Percentiles rank a stretch among this genome's conserved stretches.
These are phyloP conservation scores for Hydractinia symbiolongicarpus DNA, from an alignment of 30 jellyfish, hydroid and myxozoan genomes.

Conservation along the genomic window DNA sequence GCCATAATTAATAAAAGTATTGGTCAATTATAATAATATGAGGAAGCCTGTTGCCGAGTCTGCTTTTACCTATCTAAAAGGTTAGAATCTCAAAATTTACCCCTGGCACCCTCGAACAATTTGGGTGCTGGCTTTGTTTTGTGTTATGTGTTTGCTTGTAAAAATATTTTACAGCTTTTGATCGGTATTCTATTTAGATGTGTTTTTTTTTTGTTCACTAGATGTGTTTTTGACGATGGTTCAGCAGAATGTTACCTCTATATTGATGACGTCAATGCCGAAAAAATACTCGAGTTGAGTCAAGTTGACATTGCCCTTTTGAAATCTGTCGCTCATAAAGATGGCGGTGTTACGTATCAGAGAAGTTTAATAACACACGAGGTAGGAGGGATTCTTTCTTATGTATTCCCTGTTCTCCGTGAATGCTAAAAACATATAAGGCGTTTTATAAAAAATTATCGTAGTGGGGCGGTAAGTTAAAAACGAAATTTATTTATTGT, in stretches of 20 bases:
- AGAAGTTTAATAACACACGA: background rate
- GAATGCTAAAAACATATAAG: no score
- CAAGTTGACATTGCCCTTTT: background rate
- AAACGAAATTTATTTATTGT: no score
- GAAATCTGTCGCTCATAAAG: background rate
- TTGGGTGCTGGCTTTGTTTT: background rate
- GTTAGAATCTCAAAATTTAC: no score
- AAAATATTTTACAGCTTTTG: background rate
- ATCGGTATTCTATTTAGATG: background rate
- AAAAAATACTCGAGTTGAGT: background rate
- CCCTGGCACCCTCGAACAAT: background rate
- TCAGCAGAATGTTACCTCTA: background rate
- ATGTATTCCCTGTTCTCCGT: no score
- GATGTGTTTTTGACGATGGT: conserved; percentile 2
- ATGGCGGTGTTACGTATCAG: conserved; percentile 9
- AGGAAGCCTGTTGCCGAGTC: no score
- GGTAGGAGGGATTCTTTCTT: no score
- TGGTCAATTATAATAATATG: no score
- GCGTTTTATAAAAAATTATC: no score
- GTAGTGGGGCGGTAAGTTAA: no score
- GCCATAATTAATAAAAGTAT: no score
- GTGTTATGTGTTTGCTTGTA: background rate
- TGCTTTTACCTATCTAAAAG: no score
- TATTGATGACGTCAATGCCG: background rate
- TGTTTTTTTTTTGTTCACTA: background rate